Percentiles rank a stretch among this genome's conserved stretches.
Conservation (phyloP, 2,797 vertebrate genomes). For the Betta splendens region DNA sequence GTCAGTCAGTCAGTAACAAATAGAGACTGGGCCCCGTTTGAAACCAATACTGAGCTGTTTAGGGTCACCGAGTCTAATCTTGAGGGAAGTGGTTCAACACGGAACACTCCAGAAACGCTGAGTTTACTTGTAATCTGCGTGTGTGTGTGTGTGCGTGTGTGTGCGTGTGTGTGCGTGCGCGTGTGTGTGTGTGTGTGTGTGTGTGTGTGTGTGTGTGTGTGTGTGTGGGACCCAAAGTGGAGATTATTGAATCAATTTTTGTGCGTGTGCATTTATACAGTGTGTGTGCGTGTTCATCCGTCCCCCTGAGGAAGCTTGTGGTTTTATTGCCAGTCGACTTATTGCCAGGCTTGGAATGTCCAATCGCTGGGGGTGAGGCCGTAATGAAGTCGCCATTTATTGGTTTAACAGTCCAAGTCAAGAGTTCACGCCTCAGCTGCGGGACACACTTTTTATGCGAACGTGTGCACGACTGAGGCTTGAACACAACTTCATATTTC, state of each 20-base stretch:
- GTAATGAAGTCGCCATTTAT: conserved; percentile 76
- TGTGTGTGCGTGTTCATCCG: conserved; percentile 39
- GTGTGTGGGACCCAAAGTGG: conserved; percentile 24
- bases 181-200: no score
- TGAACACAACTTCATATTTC: conserved; percentile 18
- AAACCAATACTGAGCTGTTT: conserved; percentile 16
- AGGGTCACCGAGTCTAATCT: conserved; percentile 33
- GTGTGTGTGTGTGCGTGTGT: no score
- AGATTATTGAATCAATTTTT: conserved; percentile 52
- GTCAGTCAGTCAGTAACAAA: conserved; percentile 33
- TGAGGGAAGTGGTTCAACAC: conserved; percentile 38
- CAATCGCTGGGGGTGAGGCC: conserved; percentile 60
- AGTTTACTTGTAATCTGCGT: no score
- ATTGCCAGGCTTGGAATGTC: conserved; percentile 65
- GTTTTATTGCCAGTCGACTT: conserved; percentile 73
- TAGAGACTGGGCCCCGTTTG: conserved; percentile 25
- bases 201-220: conserved; percentile 7
- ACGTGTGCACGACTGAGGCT: conserved; percentile 12
- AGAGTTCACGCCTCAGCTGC: conserved; percentile 55
- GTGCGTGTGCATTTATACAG: background rate
- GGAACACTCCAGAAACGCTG: conserved; percentile 35
- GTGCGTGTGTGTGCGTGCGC: conserved; percentile 13
- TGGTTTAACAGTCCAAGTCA: conserved; percentile 67
- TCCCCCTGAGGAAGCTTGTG: conserved; percentile 62
- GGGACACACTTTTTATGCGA: conserved; percentile 34